Evolutionary conservation across 2,888 invertebrate species (phyloP), one percentile per base, ranked within the genome.

Genomic region (Drosophila mettleri): DNA sequence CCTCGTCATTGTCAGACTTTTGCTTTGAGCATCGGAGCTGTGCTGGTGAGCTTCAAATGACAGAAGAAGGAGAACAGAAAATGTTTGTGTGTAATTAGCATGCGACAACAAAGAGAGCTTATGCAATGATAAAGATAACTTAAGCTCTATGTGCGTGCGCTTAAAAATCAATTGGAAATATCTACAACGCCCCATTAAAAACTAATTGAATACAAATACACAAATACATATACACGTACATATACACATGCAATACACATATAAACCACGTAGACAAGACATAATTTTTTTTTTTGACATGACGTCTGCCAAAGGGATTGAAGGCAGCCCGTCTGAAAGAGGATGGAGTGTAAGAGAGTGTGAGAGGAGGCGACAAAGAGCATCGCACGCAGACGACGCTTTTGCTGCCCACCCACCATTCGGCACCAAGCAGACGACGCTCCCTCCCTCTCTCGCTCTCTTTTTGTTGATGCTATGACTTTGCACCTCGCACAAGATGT

Each of bases 121-220:
- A 80, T 76, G 80, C 76, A 76, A 74, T 49, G 33, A 51, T n/a
- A 29, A 51, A 48, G 67, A 46, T 52, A 38, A 53, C 53, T 60
- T 61, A 85, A 76, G 81, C 73, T 68, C 41, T 54, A 39, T 45
- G 53, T 83, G 64, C 43, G 62, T 73, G 74, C 62, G 55, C 45
- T 83, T 83, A 85, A 87, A 83, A 83, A 87, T 58, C 89, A 85
- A 83, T 83, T 89, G 71, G 54, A 74, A 82, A 69, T 83, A 73
- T 58, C 60, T 67, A 69, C 51, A 69, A 84, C 73, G 64, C 61
- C 58, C 78, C 78, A 84, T 82, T 88, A 82, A 74, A 87, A 89
- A 81, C 79, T 85, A 81, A 83, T 83, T 87, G 86, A 83, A 55
- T 36, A 24, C 39, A 55, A 29, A 41, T 34, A 20, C 14, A 46